Conservation (phyloP, 2,888 invertebrate genomes). For the Calameuta filiformis region DNA sequence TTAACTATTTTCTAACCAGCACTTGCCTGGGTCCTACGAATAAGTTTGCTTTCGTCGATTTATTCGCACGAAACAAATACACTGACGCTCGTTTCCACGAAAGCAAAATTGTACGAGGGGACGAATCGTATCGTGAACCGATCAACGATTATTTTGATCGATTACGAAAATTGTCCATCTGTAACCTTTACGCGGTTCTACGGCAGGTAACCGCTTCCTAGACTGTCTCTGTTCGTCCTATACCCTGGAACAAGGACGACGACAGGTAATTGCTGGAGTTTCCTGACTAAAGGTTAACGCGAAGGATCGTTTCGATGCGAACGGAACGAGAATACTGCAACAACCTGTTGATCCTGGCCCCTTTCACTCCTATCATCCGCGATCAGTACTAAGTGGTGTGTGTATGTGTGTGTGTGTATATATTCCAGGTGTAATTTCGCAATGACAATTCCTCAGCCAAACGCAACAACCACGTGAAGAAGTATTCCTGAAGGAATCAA, state of each 20-base stretch:
- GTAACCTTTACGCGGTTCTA: neutral
- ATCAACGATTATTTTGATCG: neutral
- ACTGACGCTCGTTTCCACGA: neutral
- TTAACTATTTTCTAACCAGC: neutral
- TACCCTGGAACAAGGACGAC: constrained; percentile 17
- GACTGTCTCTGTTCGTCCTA: neutral
- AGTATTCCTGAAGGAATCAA: neutral
- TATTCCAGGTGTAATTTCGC: neutral
- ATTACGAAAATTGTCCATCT: neutral
- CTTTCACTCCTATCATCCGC: constrained; percentile 37
- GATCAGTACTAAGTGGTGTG: neutral
- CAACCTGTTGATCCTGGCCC: constrained; percentile 48
- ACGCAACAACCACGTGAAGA: neutral
- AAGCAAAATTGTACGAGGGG: neutral
- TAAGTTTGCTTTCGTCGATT: neutral
- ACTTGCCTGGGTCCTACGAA: neutral
- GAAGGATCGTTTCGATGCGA: constrained; percentile 25
- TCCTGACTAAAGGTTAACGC: constrained; percentile 37
- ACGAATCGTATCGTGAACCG: neutral
- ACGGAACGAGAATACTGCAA: constrained; percentile 33
- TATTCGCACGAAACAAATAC: neutral
- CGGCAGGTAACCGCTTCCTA: neutral
- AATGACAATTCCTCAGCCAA: neutral
- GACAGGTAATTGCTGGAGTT: neutral
- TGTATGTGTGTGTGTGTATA: too few species aligned